Evolutionary conservation across 2,113 vertebrate genomes (phyloP), one percentile per base, ranked within the genome.

Genomic region (Gymnarchus niloticus): DNA sequence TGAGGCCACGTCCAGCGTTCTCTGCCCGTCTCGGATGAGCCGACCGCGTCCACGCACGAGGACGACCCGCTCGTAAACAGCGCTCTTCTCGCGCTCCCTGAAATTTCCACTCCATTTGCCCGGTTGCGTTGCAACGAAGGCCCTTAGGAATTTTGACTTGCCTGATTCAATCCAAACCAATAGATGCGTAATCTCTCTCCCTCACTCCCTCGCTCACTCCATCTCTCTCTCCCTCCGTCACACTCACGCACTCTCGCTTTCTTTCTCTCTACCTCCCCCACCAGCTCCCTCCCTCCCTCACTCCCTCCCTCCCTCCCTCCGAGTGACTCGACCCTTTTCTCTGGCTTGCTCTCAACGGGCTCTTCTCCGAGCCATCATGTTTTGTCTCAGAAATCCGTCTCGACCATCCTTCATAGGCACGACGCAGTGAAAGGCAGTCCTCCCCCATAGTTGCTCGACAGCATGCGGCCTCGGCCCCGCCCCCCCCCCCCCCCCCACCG

Each of bases 331-430:
- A 87, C 83, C 86, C 65, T 81, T 77, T 84, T 77, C 73, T 77
- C 83, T 80, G 56, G 37, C 83, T 56, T 83, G 84, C 61, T 85
- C 73, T 85, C 90, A 90, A 92, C 91, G 91, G 92, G 91, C 92
- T 92, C 92, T 92, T 92, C 93, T 94, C 92, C 91, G 87, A 93
- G 92, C 93, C 93, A 94, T 94, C 92, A 83, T 92, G 94, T 94
- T 95, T 94, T 93, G 93, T 94, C 93, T 94, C 92, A 84, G 87
- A 93, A 91, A 88, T 59, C 87, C 87, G 89, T 92, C 90, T 92
- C 88, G 90, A 91, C 87, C 90, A 94, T 94, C 93, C 91, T 90
- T 90, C 89, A 87, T 25, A 84, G 90, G 88, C 87, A 87, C 89
- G 87, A 89, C 85, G 91, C 90, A 88, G 86, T 91, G 89, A 90